Evolutionary conservation across 2,113 vertebrate genomes (phyloP), one percentile per base, ranked within the genome.

Genomic region (Gymnorhina tibicen): DNA sequence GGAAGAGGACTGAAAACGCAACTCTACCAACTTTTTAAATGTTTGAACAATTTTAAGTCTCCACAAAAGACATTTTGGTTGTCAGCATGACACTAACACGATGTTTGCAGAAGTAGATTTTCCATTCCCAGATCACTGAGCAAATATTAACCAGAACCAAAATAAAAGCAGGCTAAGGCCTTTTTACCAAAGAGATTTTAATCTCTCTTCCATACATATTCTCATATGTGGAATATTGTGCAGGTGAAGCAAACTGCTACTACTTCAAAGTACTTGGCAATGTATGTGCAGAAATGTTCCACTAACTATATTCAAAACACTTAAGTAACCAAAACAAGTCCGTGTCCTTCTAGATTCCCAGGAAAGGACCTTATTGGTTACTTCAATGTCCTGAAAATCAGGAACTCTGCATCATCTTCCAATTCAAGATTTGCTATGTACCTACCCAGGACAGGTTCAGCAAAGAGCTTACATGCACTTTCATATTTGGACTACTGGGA

Each of bases 81-180:
- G 68, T 75, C 84, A 87, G 27, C 39, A 68, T 52, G 67, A 80
- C 56, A 74, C 68, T 88, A 74, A 76, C 24, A 67, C 15, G 13
- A 76, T 42, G 52, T 60, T 95, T 95, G 91, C 59, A 74, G 74
- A 82, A 41, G 44, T 67, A 47, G 44, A 62, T 62, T 97, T 82
- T 80, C 60, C 60, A 87, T 81, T 95, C 74, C 53, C 77, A 87
- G 32, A 30, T 84, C 76, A 77, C 62, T 32, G 16, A 88, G 60
- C 23, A 96, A 92, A 92, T 70, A 85, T 59, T 84, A 87, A 91
- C 50, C 55, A 85, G 64, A 96, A 89, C 50, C 26, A 81, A 87
- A 87, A 83, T 41, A 93, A 91, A 91, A 82, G 67, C 69, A 85
- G 35, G 44, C 55, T 70, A 75, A 62, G 49, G 60, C 70, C 85